phyloP scores from a whole-genome alignment of 2,888 invertebrate genomes.

The Hoplodrina blanda region DNA sequence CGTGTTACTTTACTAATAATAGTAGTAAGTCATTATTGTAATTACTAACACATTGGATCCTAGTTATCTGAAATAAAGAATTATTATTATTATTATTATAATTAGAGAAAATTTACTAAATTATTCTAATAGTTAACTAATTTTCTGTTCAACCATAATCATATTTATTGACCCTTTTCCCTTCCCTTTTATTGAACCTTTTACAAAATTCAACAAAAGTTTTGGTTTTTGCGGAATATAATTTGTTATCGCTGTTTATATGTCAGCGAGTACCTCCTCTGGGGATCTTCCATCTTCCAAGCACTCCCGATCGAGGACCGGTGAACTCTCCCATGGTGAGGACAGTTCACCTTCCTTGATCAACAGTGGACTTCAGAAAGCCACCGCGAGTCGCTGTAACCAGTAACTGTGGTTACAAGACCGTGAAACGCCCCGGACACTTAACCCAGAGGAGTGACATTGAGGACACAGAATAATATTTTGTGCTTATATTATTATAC shows the following conservation, averaged over 20 bases:
- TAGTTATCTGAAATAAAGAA: too few species aligned
- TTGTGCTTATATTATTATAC: neutral
- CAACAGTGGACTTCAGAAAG: constrained; percentile 18
- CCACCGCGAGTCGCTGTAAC: constrained; percentile 26
- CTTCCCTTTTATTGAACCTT: too few species aligned
- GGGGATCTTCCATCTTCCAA: constrained; percentile 38
- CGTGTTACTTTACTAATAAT: too few species aligned
- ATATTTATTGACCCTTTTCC: too few species aligned
- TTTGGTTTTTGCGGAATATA: constrained; percentile 6
- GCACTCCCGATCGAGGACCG: constrained; percentile 1
- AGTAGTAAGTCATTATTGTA: too few species aligned
- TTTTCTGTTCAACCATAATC: too few species aligned
- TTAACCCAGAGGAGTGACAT: constrained; percentile 18
- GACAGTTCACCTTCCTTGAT: neutral
- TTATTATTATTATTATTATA: too few species aligned
- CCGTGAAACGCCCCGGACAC: constrained; percentile 22
- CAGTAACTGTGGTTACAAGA: constrained; percentile 5
- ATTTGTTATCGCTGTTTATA: constrained; percentile 24
- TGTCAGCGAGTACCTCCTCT: constrained; percentile 31
- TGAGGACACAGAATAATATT: neutral
- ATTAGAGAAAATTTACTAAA: too few species aligned
- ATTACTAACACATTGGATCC: too few species aligned
- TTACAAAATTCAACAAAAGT: constrained; percentile 5
- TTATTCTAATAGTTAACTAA: too few species aligned
- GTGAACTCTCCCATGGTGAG: constrained; percentile 21